phyloP scores from a whole-genome alignment of 2,113 vertebrate species.

The Zonotrichia leucophrys region DNA sequence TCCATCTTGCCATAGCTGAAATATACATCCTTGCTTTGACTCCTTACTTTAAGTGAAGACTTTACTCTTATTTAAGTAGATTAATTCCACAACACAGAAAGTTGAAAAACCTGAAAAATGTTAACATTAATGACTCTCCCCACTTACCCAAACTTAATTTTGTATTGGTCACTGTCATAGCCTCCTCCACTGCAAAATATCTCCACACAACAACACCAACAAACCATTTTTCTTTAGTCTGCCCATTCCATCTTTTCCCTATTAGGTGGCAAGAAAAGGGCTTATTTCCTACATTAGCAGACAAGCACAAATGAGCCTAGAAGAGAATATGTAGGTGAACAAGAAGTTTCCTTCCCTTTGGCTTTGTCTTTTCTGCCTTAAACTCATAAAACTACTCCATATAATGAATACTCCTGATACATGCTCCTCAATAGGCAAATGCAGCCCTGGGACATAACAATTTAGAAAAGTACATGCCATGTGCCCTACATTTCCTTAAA shows the following conservation, averaged over 20 bases:
- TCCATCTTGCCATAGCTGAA: neutral
- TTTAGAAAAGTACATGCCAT: neutral
- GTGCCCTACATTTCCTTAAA: constrained; percentile 31
- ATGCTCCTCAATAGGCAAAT: neutral
- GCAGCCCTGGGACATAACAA: neutral
- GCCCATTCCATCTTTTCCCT: neutral
- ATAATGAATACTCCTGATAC: neutral
- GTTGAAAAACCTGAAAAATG: neutral
- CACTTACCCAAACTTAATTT: neutral
- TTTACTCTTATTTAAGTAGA: neutral
- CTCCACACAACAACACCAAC: neutral
- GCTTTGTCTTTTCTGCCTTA: neutral
- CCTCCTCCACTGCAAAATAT: neutral
- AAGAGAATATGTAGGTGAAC: neutral
- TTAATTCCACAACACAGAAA: neutral
- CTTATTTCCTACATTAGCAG: neutral
- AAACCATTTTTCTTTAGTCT: neutral
- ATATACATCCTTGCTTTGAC: neutral
- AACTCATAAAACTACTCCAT: neutral
- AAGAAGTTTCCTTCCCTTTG: neutral
- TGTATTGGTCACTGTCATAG: neutral
- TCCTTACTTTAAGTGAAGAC: neutral
- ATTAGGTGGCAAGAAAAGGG: neutral
- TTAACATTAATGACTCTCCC: neutral
- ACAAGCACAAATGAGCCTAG: neutral